Evolutionary conservation across 2,797 vertebrate genomes (phyloP), one percentile per base, ranked within the genome.

Genomic region (Ceyx erithaca): DNA sequence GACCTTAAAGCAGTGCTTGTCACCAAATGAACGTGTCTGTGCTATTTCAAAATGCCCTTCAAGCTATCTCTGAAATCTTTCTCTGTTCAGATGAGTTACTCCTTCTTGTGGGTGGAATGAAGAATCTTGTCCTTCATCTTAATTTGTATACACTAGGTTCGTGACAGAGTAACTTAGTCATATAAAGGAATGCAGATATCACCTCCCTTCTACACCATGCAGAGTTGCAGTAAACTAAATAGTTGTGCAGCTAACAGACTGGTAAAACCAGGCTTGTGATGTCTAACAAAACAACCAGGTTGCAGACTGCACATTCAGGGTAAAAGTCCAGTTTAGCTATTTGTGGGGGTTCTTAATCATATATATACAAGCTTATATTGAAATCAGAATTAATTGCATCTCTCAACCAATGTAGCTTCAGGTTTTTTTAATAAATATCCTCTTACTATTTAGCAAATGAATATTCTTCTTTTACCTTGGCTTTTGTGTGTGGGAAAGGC

Each of bases 101-200:
- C 58, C 62, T 95, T 51, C 49, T 90, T 0, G 80, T 96, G 92
- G 93, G 95, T 78, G 94, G 88, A 93, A 84, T 89, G 79, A 92
- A 94, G 88, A 94, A 95, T 95, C 93, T 82, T 71, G 83, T 84
- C 79, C 79, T 95, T 90, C 94, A 43, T 91, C 90, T 94, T 96
- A 20, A 80, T 94, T 86, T 92, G 88, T 90, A 46, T 93, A 86
- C 30, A 30, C n/a, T 48, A 82, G 26, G 58, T 81, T 94, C 83
- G 85, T 92, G 86, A 85, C 88, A 83, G 79, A 85, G 71, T 51
- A 89, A 82, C 75, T 90, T 87, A 95, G 78, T 96, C 94, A 96
- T 57, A 37, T 22, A 25, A 78, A 93, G 66, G 84, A 92, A 94
- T 83, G 86, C 54, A 95, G 81, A n/a, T 93, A 87, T 58, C 69